phyloP scores from a whole-genome alignment of 2,797 vertebrate species.

The Aeoliscus strigatus region DNA sequence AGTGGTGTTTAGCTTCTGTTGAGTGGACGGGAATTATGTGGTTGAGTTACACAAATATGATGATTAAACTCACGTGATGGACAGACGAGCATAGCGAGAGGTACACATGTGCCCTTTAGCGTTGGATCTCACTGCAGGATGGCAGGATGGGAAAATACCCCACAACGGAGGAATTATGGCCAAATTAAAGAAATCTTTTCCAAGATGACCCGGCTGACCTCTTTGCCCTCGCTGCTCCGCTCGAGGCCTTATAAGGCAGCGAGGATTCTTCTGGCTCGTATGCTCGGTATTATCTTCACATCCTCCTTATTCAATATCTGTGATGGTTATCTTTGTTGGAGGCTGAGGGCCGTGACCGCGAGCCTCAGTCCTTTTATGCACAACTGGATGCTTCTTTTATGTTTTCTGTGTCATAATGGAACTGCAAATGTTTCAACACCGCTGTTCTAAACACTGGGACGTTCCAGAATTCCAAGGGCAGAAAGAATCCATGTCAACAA shows the following conservation, averaged over 20 bases:
- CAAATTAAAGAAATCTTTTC: too few relatives aligned
- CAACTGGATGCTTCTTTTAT: conserved; percentile 48
- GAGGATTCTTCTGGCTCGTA: conserved; percentile 51
- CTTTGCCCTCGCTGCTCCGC: conserved; percentile 32
- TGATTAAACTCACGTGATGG: conserved; percentile 54
- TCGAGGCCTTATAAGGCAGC: conserved; percentile 60
- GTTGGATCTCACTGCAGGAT: conserved; percentile 23
- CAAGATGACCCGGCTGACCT: conserved; percentile 38
- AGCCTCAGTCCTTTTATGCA: conserved; percentile 66
- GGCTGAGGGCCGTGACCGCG: conserved; percentile 51
- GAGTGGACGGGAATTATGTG: conserved; percentile 45
- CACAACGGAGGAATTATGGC: conserved; percentile 37
- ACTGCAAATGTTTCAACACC: conserved; percentile 47
- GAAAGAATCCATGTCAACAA: too few relatives aligned
- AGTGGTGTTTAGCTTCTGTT: conserved; percentile 58
- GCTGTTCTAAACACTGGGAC: conserved; percentile 21
- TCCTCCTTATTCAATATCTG: conserved; percentile 60
- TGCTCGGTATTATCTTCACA: conserved; percentile 63
- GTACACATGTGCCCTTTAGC: conserved; percentile 45
- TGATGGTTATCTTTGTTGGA: conserved; percentile 65
- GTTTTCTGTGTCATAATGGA: conserved; percentile 49
- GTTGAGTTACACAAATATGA: conserved; percentile 59
- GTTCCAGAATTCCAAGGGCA: too few relatives aligned
- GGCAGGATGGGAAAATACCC: conserved; percentile 48
- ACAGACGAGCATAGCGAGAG: conserved; percentile 54